A percentile compares a stretch with the other conserved stretches of the same genome.
Conservation (phyloP, 2,888 invertebrate species). For the Neoaliturus tenellus region DNA sequence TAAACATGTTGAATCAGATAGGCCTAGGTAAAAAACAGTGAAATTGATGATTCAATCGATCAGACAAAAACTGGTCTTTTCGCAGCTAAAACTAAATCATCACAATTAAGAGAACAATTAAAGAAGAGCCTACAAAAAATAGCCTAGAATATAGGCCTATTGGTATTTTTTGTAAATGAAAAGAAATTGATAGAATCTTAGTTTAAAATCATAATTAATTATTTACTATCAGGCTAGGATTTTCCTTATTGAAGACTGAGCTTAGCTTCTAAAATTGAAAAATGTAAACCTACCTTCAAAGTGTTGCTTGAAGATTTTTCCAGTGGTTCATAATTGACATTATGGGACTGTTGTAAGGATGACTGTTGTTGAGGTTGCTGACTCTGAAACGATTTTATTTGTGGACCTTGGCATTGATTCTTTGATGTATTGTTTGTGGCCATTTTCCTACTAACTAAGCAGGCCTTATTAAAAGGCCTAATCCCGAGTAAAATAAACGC, state of each 20-base stretch:
- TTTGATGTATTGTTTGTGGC: slow-evolving; percentile 64
- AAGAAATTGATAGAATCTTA: no score
- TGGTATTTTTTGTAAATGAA: no score
- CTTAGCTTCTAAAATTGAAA: neutral
- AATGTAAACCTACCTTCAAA: slow-evolving; percentile 70
- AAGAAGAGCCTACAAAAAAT: no score
- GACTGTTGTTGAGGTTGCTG: slow-evolving; percentile 69
- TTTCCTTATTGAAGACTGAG: neutral
- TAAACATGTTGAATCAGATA: no score
- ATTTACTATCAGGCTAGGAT: neutral
- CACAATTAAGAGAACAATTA: no score
- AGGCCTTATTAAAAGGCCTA: slow-evolving; percentile 55
- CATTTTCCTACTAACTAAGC: slow-evolving; percentile 62
- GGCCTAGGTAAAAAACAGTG: no score
- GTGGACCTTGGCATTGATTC: slow-evolving; percentile 61
- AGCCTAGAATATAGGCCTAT: no score
- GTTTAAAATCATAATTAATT: no score
- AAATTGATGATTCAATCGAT: no score
- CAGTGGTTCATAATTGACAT: slow-evolving; percentile 70
- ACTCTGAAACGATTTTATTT: slow-evolving; percentile 67
- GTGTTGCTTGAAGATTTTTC: slow-evolving; percentile 72
- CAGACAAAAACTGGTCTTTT: no score
- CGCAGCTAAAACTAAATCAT: no score
- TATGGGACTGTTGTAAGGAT: slow-evolving; percentile 52
- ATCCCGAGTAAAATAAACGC: slow-evolving; percentile 30